These are phyloP conservation scores for Erpornis zantholeuca DNA, from an alignment of 2,113 vertebrate species.

Conservation along the genomic window DNA sequence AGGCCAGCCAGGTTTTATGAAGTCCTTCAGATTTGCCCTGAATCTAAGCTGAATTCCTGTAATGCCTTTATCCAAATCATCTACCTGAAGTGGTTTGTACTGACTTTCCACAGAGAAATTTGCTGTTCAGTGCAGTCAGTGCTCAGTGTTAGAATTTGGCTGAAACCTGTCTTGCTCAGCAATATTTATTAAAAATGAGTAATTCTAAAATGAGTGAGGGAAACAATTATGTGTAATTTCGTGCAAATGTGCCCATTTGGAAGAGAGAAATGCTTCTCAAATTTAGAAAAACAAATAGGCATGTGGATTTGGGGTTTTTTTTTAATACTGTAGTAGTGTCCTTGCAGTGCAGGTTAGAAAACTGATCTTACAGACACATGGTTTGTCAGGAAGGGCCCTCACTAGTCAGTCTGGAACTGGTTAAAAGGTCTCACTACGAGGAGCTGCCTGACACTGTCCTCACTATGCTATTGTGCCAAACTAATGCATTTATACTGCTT, in stretches of 20 bases:
- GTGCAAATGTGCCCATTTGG: not conserved
- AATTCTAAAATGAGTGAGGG: not conserved
- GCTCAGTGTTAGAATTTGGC: not conserved
- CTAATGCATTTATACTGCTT: not conserved
- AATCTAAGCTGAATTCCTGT: not conserved
- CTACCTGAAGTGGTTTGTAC: not conserved
- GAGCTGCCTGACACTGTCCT: not conserved
- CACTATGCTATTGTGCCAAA: not conserved
- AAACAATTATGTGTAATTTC: not conserved
- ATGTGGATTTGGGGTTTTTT: accelerated
- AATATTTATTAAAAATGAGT: not conserved
- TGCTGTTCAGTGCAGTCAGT: not conserved
- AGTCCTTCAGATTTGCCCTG: not conserved
- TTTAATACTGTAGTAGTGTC: not conserved
- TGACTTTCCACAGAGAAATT: not conserved
- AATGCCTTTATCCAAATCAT: not conserved
- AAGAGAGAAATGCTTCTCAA: not conserved
- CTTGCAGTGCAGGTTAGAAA: not conserved
- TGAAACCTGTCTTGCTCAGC: not conserved
- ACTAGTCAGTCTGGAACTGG: not conserved
- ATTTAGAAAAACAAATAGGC: not conserved
- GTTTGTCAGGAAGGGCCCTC: not conserved
- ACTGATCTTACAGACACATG: not conserved
- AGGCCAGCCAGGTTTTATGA: not conserved
- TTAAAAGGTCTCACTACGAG: not conserved